Conservation (phyloP, 2,888 invertebrate genomes). For the Catocala fraxini region DNA sequence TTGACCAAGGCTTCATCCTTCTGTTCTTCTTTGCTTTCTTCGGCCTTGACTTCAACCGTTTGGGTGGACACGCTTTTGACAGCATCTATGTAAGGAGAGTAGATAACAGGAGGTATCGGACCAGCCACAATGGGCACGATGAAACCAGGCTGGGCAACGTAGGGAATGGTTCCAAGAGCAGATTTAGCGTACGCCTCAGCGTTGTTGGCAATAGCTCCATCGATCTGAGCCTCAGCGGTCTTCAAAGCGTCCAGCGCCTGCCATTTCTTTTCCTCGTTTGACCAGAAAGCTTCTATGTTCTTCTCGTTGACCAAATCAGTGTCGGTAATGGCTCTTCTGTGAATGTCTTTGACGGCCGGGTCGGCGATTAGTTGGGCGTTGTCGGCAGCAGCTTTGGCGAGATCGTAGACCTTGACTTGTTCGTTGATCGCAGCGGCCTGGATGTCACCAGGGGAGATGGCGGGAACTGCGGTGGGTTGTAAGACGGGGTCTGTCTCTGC, state of each 20-base stretch:
- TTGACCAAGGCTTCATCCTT: slow-evolving; percentile 37
- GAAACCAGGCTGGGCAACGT: slow-evolving; percentile 22
- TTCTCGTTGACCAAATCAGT: slow-evolving; percentile 65
- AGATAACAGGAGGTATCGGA: slow-evolving; percentile 45
- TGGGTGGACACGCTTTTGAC: slow-evolving; percentile 21
- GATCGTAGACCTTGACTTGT: slow-evolving; percentile 54
- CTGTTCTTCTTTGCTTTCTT: slow-evolving; percentile 51
- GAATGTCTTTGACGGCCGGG: slow-evolving; percentile 46
- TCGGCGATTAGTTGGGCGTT: slow-evolving; percentile 62
- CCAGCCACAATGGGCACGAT: slow-evolving; percentile 32
- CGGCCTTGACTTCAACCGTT: slow-evolving; percentile 32
- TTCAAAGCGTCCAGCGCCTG: slow-evolving; percentile 73
- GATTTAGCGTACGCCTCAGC: slow-evolving; percentile 61
- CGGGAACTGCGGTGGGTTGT: slow-evolving; percentile 55
- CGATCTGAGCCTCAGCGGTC: slow-evolving; percentile 71
- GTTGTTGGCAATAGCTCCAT: slow-evolving; percentile 67
- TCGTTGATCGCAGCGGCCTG: slow-evolving; percentile 79
- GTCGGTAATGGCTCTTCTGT: slow-evolving; percentile 58
- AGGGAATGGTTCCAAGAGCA: slow-evolving; percentile 35
- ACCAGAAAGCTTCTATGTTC: slow-evolving; percentile 65
- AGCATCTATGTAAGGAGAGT: slow-evolving; percentile 28
- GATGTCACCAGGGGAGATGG: slow-evolving; percentile 73
- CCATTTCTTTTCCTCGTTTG: slow-evolving; percentile 77
- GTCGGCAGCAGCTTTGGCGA: slow-evolving; percentile 64
- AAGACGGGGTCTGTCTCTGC: too few relatives aligned